Evolutionary conservation across 2,888 invertebrate genomes (phyloP).

Genomic region (Agonopterix arenella): DNA sequence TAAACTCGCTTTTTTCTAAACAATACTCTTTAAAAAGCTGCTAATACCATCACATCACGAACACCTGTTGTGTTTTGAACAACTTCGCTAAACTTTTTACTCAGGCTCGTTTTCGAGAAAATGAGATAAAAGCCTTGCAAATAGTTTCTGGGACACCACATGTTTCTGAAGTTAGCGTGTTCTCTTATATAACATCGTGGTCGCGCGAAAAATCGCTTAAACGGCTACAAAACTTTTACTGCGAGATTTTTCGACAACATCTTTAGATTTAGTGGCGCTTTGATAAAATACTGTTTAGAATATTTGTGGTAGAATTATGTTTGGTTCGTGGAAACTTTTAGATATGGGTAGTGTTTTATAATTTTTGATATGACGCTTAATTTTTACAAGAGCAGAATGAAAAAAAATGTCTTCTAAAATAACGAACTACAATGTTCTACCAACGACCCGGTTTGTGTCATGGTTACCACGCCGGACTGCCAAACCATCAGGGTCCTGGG

Average conservation of each 20-base stretch:
- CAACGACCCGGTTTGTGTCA: too few relatives aligned
- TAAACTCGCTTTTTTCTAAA: slow-evolving; percentile 29
- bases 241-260: slow-evolving; percentile 21
- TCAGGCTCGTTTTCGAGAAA: slow-evolving; percentile 49
- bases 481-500: too few relatives aligned
- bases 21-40: slow-evolving; percentile 32
- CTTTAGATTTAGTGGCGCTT: slow-evolving; percentile 1
- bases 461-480: too few relatives aligned
- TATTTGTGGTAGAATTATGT: too few relatives aligned
- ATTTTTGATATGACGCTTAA: too few relatives aligned
- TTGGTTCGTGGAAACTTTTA: too few relatives aligned
- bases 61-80: slow-evolving; percentile 67
- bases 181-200: slow-evolving; percentile 28
- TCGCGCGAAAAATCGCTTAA: slow-evolving; percentile 27
- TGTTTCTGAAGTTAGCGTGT: slow-evolving; percentile 58
- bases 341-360: too few relatives aligned
- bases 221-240: slow-evolving; percentile 21
- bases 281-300: neutral
- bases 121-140: slow-evolving; percentile 71
- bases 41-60: slow-evolving; percentile 52
- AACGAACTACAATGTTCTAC: too few relatives aligned
- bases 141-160: slow-evolving; percentile 72
- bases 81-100: slow-evolving; percentile 68
- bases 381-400: too few relatives aligned
- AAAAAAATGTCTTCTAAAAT: too few relatives aligned